These are phyloP conservation scores for Gasterosteus nipponicus DNA, from an alignment of 2,113 vertebrate genomes.

Conservation along the genomic window DNA sequence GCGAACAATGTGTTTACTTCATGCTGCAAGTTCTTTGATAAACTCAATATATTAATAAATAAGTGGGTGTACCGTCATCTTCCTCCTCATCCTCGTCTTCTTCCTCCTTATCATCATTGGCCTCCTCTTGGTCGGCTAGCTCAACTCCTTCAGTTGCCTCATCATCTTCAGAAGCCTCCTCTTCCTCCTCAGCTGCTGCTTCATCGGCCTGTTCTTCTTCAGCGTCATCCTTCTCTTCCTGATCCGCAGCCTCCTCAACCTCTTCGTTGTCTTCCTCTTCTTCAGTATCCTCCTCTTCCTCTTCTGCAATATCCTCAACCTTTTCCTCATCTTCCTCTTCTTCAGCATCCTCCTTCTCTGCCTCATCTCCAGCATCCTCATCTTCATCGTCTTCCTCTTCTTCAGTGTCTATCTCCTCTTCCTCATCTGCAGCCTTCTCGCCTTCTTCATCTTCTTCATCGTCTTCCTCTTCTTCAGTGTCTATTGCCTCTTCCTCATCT, in stretches of 20 bases:
- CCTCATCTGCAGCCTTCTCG: background rate
- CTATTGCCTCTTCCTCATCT: background rate
- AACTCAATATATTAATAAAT: background rate
- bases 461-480: background rate
- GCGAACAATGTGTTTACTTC: background rate
- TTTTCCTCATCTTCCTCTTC: background rate
- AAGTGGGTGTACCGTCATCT: slow-evolving; percentile 34
- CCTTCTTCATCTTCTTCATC: background rate
- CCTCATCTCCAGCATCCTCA: background rate
- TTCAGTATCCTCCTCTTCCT: background rate
- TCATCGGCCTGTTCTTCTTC: background rate
- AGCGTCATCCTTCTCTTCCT: background rate
- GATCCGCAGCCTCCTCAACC: background rate
- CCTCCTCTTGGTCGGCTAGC: background rate
- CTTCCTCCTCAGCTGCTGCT: background rate
- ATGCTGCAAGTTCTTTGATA: background rate
- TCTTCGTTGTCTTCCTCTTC: background rate
- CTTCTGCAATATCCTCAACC: background rate
- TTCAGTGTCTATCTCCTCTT: background rate
- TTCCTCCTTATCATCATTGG: background rate
- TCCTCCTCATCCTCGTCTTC: slow-evolving; percentile 17
- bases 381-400: background rate
- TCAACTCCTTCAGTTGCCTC: slow-evolving; percentile 13
- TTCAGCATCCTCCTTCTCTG: background rate
- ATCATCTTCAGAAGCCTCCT: background rate